Evolutionary conservation across 2,888 invertebrate genomes (phyloP), one percentile per base, ranked within the genome.

Genomic region (Habrosyne pyritoides): DNA sequence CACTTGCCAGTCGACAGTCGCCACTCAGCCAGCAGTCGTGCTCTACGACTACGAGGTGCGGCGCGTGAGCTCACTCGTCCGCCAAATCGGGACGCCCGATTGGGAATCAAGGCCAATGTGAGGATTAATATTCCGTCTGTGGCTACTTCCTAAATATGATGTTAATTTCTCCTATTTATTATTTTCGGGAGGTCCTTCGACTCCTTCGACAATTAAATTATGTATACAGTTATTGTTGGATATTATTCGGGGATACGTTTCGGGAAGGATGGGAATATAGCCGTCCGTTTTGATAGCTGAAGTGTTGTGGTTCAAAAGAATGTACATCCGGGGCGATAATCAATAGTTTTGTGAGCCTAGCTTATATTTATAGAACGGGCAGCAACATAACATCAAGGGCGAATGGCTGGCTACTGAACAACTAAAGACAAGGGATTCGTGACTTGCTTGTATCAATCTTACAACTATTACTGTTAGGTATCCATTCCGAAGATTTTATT

Each of bases 31-130:
- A 53, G 52, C 54, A 56, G 56, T 53, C 57, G 53, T 21, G 21
- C 22, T 64, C 69, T 73, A 69, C 75, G 65, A 69, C 69, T 71
- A 60, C 63, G 79, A 81, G 83, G 80, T 77, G 82, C 77, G 82
- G 68, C 81, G 79, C 75, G 81, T 86, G 88, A 89, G 84, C 89
- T 87, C 87, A 87, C 81, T 73, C 77, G 71, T 67, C 84, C 79
- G 83, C 84, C 87, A 84, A 86, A 83, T 74, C 83, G 78, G 84
- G 85, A 77, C 73, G 83, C 87, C 83, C 84, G 83, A 82, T 89
- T 82, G 86, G 90, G 91, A 91, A 91, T 91, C 85, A 91, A 91
- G 91, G 91, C 82, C 87, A 83, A 78, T 78, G 72, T 73, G 61
- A 69, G 80, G 87, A 87, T 91, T 89, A 83, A 80, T 90, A 91